phyloP scores from a whole-genome alignment of 2,888 invertebrate species.

The Branchipolynoe longqiensis region DNA sequence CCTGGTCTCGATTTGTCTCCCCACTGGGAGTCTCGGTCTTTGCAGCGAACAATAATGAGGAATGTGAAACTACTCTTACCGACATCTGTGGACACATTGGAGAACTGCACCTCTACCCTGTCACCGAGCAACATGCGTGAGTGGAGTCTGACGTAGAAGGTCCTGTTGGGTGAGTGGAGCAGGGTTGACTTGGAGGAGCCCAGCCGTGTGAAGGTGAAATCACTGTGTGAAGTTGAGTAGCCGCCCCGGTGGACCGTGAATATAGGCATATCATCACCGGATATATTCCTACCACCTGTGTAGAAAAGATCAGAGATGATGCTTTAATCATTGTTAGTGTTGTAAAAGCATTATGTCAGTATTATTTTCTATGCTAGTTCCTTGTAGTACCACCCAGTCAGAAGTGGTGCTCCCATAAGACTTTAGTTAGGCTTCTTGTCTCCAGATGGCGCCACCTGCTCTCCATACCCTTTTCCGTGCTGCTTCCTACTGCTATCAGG shows the following conservation, averaged over 20 bases:
- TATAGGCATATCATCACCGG: neutral
- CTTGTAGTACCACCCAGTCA: too few species aligned
- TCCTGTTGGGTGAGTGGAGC: neutral
- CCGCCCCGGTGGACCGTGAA: neutral
- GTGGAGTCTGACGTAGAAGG: slow-evolving; percentile 35
- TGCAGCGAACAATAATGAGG: neutral
- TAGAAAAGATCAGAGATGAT: neutral
- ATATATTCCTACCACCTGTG: neutral
- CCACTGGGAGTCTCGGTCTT: too few species aligned
- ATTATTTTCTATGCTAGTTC: too few species aligned
- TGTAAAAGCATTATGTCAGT: neutral
- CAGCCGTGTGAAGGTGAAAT: neutral
- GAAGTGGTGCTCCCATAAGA: too few species aligned
- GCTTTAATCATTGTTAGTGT: neutral
- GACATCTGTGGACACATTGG: neutral
- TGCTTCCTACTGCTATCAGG: too few species aligned
- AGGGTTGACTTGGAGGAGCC: neutral
- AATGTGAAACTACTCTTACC: neutral
- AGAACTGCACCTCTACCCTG: slow-evolving; percentile 23
- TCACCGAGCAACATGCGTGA: neutral
- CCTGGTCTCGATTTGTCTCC: too few species aligned
- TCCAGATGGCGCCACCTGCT: too few species aligned
- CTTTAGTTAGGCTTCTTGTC: too few species aligned
- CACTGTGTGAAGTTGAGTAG: neutral
- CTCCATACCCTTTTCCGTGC: too few species aligned